phyloP scores from a whole-genome alignment of 2,888 invertebrate species.

The Xanthorhoe designata region DNA sequence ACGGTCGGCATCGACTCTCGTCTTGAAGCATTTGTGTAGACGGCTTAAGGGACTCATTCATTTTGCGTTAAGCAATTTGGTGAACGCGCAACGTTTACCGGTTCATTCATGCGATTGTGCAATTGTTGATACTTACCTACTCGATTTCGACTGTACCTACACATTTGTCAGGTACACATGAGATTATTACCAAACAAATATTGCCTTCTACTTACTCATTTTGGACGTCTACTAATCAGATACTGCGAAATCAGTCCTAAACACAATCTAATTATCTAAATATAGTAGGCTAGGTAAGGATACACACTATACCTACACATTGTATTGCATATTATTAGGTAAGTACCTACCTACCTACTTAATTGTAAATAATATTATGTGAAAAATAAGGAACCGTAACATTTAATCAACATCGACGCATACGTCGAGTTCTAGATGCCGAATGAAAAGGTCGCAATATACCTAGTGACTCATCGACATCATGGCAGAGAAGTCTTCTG shows the following conservation, averaged over 20 bases:
- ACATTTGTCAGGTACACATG: slow-evolving; percentile 46
- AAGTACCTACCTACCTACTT: no score
- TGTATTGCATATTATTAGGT: no score
- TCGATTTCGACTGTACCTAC: slow-evolving; percentile 56
- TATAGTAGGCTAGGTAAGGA: background rate
- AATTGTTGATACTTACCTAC: slow-evolving; percentile 55
- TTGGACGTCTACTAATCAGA: slow-evolving; percentile 14
- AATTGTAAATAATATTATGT: background rate
- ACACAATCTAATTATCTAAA: background rate
- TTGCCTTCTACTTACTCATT: slow-evolving; percentile 35
- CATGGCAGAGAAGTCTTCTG: slow-evolving; percentile 62
- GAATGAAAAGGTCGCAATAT: slow-evolving; percentile 55
- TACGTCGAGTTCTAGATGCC: slow-evolving; percentile 54
- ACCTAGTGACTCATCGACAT: slow-evolving; percentile 61
- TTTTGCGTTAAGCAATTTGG: slow-evolving; percentile 82
- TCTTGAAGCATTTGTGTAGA: slow-evolving; percentile 57
- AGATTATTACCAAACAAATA: slow-evolving; percentile 48
- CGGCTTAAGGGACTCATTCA: slow-evolving; percentile 80
- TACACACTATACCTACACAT: no score
- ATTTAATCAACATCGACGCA: slow-evolving; percentile 29
- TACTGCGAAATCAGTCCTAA: no score
- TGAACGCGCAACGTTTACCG: slow-evolving; percentile 77
- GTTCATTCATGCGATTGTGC: slow-evolving; percentile 78
- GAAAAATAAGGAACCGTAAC: background rate
- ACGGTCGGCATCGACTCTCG: slow-evolving; percentile 60